These are phyloP conservation scores for Camponotus floridanus DNA, from an alignment of 1,140 invertebrate species.

Conservation along the genomic window DNA sequence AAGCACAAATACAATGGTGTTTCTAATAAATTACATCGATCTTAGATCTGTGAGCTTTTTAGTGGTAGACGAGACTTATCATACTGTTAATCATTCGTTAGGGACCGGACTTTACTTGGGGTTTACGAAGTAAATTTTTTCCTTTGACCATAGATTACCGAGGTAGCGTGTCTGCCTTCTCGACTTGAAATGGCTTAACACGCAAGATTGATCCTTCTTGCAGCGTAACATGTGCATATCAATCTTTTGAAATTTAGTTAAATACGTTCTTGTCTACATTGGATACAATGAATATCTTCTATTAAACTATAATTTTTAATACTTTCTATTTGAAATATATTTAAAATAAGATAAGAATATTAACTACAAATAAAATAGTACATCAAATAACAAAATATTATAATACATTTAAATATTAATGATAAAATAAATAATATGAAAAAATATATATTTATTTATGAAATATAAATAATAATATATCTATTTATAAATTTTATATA, in stretches of 20 bases:
- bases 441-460: no score
- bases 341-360: neutral
- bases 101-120: neutral
- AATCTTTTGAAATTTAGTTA: neutral
- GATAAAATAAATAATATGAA: no score
- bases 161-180: constrained; percentile 43
- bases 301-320: neutral
- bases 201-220: constrained; percentile 45
- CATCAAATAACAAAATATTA: no score
- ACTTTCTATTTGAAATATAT: neutral
- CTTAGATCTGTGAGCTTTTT: constrained; percentile 24
- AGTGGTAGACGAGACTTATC: constrained; percentile 37
- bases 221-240: constrained; percentile 11
- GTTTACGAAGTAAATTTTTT: constrained; percentile 35
- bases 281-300: neutral
- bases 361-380: no score
- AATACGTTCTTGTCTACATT: neutral
- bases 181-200: constrained; percentile 59
- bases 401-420: no score
- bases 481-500: no score
- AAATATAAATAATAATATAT: no score
- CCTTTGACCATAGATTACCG: constrained; percentile 30
- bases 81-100: constrained; percentile 45
- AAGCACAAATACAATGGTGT: neutral
- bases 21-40: constrained; percentile 40